These are phyloP conservation scores for Haemorhous mexicanus DNA, from an alignment of 2,113 vertebrate species.

Conservation along the genomic window DNA sequence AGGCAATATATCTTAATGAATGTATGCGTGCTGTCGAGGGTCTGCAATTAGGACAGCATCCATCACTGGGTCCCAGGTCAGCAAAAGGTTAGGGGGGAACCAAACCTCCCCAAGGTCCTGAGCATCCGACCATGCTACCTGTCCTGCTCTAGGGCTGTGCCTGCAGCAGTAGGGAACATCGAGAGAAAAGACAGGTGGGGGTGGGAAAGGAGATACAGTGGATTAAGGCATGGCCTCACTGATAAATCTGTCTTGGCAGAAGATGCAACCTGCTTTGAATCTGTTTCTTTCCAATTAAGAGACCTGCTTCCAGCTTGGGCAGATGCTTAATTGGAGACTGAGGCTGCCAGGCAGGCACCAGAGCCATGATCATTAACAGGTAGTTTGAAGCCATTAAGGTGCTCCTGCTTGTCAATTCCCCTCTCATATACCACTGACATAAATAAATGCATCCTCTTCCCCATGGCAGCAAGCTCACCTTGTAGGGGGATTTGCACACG, in stretches of 20 bases:
- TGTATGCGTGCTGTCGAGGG: not conserved
- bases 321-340: slow-evolving; percentile 82
- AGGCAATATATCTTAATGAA: slow-evolving; percentile 77
- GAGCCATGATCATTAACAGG: slow-evolving; percentile 73
- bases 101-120: slow-evolving; percentile 19
- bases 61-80: slow-evolving; percentile 63
- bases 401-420: slow-evolving; percentile 64
- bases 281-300: slow-evolving; percentile 75
- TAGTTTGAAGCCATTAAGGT: slow-evolving; percentile 74
- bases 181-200: not conserved
- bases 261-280: slow-evolving; percentile 72
- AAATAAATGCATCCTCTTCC: slow-evolving; percentile 50
- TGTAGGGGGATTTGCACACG: not conserved
- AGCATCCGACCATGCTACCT: slow-evolving; percentile 27
- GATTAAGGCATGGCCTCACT: slow-evolving; percentile 46
- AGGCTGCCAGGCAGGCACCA: slow-evolving; percentile 73
- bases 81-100: slow-evolving; percentile 65
- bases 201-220: slow-evolving; percentile 2
- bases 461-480: slow-evolving; percentile 9
- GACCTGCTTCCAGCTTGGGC: slow-evolving; percentile 67
- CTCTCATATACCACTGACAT: slow-evolving; percentile 36
- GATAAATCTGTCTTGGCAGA: slow-evolving; percentile 71
- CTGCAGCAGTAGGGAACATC: not conserved
- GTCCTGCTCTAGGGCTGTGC: not conserved
- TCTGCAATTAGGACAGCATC: slow-evolving; percentile 71